Conservation (phyloP, 1,140 invertebrate genomes). For the Hypothenemus hampei region DNA sequence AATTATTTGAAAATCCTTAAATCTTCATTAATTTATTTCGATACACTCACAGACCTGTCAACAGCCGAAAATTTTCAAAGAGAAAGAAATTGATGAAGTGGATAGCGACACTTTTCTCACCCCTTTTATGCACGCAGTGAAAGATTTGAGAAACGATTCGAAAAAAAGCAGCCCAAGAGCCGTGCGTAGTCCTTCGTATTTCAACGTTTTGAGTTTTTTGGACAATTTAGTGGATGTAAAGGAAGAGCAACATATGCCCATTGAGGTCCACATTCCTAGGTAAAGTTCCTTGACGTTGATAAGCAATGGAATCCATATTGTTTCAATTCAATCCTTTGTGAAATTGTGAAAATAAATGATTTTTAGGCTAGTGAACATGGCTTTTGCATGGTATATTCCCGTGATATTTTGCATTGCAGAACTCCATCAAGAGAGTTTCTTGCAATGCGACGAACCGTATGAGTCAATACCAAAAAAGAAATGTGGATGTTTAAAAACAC, state of each 20-base stretch:
- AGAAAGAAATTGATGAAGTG: neutral
- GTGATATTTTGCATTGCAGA: neutral
- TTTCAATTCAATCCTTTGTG: neutral
- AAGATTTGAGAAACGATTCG: slow-evolving; percentile 11
- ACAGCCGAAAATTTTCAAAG: slow-evolving; percentile 17
- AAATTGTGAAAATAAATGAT: too few relatives aligned
- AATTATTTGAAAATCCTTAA: too few relatives aligned
- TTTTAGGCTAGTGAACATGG: neutral
- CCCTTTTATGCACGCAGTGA: slow-evolving; percentile 27
- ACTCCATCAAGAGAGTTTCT: slow-evolving; percentile 1
- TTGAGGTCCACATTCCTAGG: slow-evolving; percentile 22
- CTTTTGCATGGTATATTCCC: slow-evolving; percentile 1
- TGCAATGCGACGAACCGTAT: neutral
- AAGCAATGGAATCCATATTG: neutral
- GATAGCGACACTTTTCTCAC: slow-evolving; percentile 18
- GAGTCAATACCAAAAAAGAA: slow-evolving; percentile 9
- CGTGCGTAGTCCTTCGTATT: slow-evolving; percentile 24
- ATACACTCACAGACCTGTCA: too few relatives aligned
- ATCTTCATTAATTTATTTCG: too few relatives aligned
- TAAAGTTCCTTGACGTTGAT: too few relatives aligned
- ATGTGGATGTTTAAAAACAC: slow-evolving; percentile 14
- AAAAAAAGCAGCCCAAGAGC: slow-evolving; percentile 1
- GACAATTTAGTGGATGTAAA: slow-evolving; percentile 20
- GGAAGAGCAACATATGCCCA: slow-evolving; percentile 16
- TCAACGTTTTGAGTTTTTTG: slow-evolving; percentile 27